Evolutionary conservation across 2,888 invertebrate genomes (phyloP).

Genomic region (Agrilus mali): DNA sequence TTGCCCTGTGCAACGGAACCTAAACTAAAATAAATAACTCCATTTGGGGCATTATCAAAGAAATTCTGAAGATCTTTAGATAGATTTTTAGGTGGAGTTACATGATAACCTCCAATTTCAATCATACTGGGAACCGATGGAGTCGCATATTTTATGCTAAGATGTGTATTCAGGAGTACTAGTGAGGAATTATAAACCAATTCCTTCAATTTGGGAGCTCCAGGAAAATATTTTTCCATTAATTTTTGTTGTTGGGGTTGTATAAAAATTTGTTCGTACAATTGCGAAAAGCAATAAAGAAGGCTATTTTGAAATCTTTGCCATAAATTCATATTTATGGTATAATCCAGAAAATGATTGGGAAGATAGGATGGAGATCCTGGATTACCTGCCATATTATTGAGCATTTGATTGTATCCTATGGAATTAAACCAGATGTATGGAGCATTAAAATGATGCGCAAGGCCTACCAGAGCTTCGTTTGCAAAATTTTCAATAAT

Average conservation of each 20-base stretch:
- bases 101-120: conserved; percentile 44
- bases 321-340: no score
- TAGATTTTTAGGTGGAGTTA: conserved; percentile 19
- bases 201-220: conserved; percentile 11
- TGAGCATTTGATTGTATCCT: conserved; percentile 31
- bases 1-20: conserved; percentile 45
- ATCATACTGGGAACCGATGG: conserved; percentile 44
- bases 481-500: conserved; percentile 33
- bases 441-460: conserved; percentile 22
- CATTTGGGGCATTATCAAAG: conserved; percentile 39
- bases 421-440: conserved; percentile 22
- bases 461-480: conserved; percentile 31
- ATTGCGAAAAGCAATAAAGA: neutral
- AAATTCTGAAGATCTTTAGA: conserved; percentile 37
- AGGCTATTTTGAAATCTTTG: conserved; percentile 8
- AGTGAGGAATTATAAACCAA: conserved; percentile 22
- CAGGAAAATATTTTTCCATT: conserved; percentile 13
- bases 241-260: conserved; percentile 10
- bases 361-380: conserved; percentile 36
- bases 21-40: conserved; percentile 45
- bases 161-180: conserved; percentile 31
- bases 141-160: conserved; percentile 36
- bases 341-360: conserved; percentile 21
- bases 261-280: conserved; percentile 7
- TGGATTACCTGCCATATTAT: conserved; percentile 34